Conservation (phyloP, 1,140 invertebrate genomes). For the Macrobrachium rosenbergii region DNA sequence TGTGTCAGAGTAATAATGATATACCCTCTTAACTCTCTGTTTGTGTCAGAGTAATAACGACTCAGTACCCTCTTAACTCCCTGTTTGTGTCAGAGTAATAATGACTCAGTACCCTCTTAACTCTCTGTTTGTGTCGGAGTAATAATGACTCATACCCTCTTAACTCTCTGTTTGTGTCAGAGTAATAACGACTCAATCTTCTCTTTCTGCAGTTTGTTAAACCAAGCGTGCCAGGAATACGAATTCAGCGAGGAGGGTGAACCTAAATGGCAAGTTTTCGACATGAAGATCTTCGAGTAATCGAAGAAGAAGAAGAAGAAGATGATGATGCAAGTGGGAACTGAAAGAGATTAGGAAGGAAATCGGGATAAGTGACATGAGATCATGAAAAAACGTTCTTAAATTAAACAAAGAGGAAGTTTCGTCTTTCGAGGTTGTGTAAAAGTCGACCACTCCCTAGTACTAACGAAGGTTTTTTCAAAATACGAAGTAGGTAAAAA, state of each 20-base stretch:
- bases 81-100: no score
- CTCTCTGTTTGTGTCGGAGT: no score
- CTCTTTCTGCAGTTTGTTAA: constrained; percentile 52
- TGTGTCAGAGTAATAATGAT: no score
- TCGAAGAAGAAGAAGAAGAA: not conserved
- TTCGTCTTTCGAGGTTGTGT: not conserved
- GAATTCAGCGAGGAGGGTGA: constrained; percentile 54
- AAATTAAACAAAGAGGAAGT: not conserved
- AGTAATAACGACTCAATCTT: not conserved
- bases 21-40: no score
- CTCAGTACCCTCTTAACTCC: no score
- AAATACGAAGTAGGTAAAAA: no score
- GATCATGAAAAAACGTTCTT: not conserved
- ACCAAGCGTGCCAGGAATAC: constrained; percentile 65
- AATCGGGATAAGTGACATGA: not conserved
- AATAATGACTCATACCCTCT: no score
- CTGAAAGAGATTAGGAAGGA: not conserved
- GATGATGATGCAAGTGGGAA: not conserved
- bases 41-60: no score
- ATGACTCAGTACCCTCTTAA: no score
- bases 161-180: no score
- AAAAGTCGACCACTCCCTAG: no score
- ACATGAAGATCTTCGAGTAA: constrained; percentile 62
- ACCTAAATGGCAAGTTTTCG: constrained; percentile 58
- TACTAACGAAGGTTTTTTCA: no score